Conservation (phyloP, 1,140 invertebrate species). For the Tetramorium parvispinum region DNA sequence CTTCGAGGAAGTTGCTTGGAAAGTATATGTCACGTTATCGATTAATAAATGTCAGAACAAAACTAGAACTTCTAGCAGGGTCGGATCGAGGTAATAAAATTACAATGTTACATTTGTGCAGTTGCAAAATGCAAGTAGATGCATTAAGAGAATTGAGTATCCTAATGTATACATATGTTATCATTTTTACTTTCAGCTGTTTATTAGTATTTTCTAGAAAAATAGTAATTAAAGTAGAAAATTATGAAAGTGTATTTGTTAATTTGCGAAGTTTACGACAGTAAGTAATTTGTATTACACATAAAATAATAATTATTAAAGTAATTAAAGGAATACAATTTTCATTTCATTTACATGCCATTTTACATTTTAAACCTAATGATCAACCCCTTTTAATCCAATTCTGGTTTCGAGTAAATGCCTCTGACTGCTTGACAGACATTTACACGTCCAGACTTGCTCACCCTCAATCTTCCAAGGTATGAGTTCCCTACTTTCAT, state of each 20-base stretch:
- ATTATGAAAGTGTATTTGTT: background rate
- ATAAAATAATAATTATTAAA: background rate
- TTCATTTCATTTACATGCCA: background rate
- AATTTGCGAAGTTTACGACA: background rate
- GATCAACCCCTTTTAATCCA: background rate
- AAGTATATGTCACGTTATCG: conserved; percentile 25
- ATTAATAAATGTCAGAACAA: conserved; percentile 33
- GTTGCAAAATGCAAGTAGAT: background rate
- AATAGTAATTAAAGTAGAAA: background rate
- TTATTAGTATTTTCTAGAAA: background rate
- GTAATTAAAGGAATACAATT: background rate
- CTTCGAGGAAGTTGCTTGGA: background rate
- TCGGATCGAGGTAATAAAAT: conserved; percentile 8
- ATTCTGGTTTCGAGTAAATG: conserved; percentile 33
- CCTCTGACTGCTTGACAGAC: conserved; percentile 26
- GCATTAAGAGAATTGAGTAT: background rate
- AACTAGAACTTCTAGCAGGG: conserved; percentile 19
- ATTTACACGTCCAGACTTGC: conserved; percentile 12
- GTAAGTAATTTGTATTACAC: background rate
- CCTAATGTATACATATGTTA: background rate
- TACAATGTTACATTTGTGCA: background rate
- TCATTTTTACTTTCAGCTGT: background rate
- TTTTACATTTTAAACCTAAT: background rate
- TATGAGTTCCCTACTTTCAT: conserved; percentile 26
- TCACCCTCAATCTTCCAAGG: conserved; percentile 11